Evolutionary conservation across 1,140 invertebrate genomes (phyloP), one percentile per base, ranked within the genome.

Genomic region (Drosophila hydei): DNA sequence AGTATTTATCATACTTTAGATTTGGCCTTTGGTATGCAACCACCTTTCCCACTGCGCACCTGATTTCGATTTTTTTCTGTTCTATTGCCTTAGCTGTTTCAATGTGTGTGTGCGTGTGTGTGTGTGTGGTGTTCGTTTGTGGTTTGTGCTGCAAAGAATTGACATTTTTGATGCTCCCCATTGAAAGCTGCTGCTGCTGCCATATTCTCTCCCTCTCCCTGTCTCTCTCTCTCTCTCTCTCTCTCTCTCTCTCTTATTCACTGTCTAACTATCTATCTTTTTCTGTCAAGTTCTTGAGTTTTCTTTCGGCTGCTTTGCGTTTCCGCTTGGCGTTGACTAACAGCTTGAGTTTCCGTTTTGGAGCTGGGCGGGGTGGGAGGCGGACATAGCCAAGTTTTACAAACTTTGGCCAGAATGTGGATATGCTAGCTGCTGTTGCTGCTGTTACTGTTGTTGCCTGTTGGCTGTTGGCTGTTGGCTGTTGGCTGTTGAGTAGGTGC

Each of bases 321-420:
- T 79, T 83, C 79, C 79, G 79, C 50, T 67, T 79, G 77, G 77
- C 77, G 73, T 80, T 80, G 73, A 81, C 77, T 81, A 80, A 79
- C 79, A 77, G 79, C 73, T 85, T 87, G 70, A 69, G 72, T 77
- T 72, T 85, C 81, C 80, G 71, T 42, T 60, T 8, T n/a, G 14
- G 38, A 40, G 36, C 30, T 5, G 23, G 7, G 33, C 9, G 33
- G 33, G 23, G 19, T 18, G 19, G 16, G 16, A 12, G 7, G 50
- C 45, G 12, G 42, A 25, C 33, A 33, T 12, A 42, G 27, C 52
- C 47, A 69, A 74, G 72, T 75, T 72, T 72, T 61, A 62, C 62
- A 75, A 75, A 75, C 70, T 75, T 75, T 72, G 56, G 50, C 55
- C 38, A 67, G 56, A 55, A 64, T 58, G 52, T 51, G 63, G 23